Conservation (phyloP, 2,888 invertebrate genomes). For the Metalampra italica region DNA sequence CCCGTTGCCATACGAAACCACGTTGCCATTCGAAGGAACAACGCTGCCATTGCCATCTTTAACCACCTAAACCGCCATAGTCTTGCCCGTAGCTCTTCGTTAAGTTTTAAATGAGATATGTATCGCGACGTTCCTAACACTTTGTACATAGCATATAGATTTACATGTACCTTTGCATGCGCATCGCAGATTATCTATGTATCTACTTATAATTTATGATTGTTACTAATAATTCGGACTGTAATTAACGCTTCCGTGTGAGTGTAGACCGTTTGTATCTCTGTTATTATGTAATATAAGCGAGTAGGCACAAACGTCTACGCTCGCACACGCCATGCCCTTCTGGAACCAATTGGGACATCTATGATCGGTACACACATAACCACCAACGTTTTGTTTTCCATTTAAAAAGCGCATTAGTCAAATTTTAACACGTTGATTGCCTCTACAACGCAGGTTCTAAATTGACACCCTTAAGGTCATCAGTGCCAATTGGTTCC, state of each 20-base stretch:
- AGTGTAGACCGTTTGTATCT: slow-evolving; percentile 35
- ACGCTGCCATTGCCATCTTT: slow-evolving; percentile 72
- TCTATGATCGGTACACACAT: slow-evolving; percentile 73
- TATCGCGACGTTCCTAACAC: slow-evolving; percentile 75
- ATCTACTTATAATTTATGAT: slow-evolving; percentile 57
- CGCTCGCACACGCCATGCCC: slow-evolving; percentile 35
- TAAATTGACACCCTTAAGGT: slow-evolving; percentile 42
- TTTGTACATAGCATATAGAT: slow-evolving; percentile 77
- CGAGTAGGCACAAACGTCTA: slow-evolving; percentile 12
- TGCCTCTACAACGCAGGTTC: slow-evolving; percentile 53
- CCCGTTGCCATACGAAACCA: slow-evolving; percentile 14
- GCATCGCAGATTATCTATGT: slow-evolving; percentile 66
- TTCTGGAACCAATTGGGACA: slow-evolving; percentile 78
- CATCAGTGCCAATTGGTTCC: slow-evolving; percentile 77
- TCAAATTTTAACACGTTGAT: slow-evolving; percentile 64
- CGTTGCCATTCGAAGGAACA: slow-evolving; percentile 63
- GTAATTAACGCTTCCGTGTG: slow-evolving; percentile 46
- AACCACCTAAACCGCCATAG: slow-evolving; percentile 72
- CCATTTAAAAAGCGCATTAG: slow-evolving; percentile 70
- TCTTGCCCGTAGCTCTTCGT: slow-evolving; percentile 73
- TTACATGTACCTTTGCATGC: slow-evolving; percentile 67
- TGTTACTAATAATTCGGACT: slow-evolving; percentile 41
- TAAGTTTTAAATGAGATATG: slow-evolving; percentile 59
- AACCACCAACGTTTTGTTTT: slow-evolving; percentile 66
- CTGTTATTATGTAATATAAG: not conserved